Conservation (phyloP, 2,888 invertebrate genomes). For the Lithophane leautieri region DNA sequence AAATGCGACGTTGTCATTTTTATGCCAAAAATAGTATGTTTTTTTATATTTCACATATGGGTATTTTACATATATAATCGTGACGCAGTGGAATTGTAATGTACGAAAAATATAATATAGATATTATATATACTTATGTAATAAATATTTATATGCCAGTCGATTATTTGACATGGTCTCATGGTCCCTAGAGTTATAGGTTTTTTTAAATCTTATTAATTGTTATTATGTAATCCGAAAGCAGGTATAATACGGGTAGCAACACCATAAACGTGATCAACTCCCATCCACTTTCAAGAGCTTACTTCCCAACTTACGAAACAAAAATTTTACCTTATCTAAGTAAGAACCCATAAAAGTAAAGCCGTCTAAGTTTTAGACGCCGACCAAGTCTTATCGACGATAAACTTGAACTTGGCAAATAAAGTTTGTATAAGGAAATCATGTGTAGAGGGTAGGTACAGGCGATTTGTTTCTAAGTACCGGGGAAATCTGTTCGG, state of each 20-base stretch:
- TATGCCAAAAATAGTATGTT: too few relatives aligned
- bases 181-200: too few relatives aligned
- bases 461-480: slow-evolving; percentile 15
- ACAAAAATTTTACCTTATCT: slow-evolving; percentile 21
- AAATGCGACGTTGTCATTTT: too few relatives aligned
- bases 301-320: not conserved
- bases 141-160: too few relatives aligned
- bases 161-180: too few relatives aligned
- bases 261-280: slow-evolving; percentile 28
- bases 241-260: not conserved
- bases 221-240: not conserved
- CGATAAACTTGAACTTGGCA: slow-evolving; percentile 34
- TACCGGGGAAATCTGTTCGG: not conserved
- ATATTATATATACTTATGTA: too few relatives aligned
- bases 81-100: too few relatives aligned
- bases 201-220: too few relatives aligned
- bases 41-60: too few relatives aligned
- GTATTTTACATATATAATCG: too few relatives aligned
- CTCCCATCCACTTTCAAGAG: not conserved
- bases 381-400: slow-evolving; percentile 34
- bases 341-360: slow-evolving; percentile 41
- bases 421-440: slow-evolving; percentile 45
- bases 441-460: slow-evolving; percentile 20
- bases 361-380: slow-evolving; percentile 26
- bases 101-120: too few relatives aligned